Base-by-base conservation (phyloP, 2,113 vertebrate species). In the Asarcornis scutulata region DNA sequence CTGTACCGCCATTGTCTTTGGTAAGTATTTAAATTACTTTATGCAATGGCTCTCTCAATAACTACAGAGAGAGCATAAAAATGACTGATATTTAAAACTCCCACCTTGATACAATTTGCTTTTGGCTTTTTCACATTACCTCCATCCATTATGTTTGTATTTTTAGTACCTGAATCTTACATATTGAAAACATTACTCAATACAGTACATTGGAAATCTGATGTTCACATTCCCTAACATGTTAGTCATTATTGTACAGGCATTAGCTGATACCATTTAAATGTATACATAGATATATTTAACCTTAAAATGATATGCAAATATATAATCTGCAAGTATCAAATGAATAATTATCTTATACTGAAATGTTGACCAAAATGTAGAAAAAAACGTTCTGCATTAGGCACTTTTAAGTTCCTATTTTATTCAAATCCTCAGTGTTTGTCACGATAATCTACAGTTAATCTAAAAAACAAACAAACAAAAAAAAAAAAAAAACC, bases 211-310 rank as follows among this genome's bases (percentile, higher is more conserved):
- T 31, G 1, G 31, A 50, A 79, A 17, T 73, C 53, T 64, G 10
- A 75, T 63, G 36, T 34, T 56, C 18, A 92, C 77, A 36, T 38
- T 79, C 58, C 89, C 8, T 27, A 81, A 31, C 34, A 32, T 4
- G 11, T 3, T 22, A 86, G 17, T 4, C 0, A 0, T 27, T 40
- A 69, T 34, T 2, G 11, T 0, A 8, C 9, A 83, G 20, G 14
- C 42, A 76, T 34, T 50, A 88, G 36, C 55, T 32, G 9, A 27
- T 11, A 23, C 26, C 23, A 46, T 11, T 13, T 64, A 4, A 81
- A 86, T 13, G 6, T 17, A 71, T 16, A 71, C 59, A n/a, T 4
- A 56, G 29, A 83, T 11, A 3, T 6, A 72, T 22, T 77, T 64
- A 77, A 46, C 5, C 2, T 74, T 83, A 50, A 58, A 93, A 67